Evolutionary conservation across 2,888 invertebrate genomes (phyloP), one percentile per base, ranked within the genome.

Genomic region (Troilus luridus): DNA sequence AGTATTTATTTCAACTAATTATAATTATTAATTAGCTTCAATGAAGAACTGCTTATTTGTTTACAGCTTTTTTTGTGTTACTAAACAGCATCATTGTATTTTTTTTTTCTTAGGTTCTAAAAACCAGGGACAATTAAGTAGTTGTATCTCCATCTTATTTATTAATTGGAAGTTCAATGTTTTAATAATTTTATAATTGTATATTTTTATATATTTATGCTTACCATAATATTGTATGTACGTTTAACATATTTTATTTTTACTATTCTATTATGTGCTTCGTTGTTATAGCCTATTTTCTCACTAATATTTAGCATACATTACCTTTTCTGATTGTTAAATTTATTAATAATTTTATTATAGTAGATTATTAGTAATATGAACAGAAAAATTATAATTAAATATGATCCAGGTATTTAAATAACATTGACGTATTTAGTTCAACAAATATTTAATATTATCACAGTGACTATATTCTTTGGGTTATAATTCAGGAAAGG

Each of bases 61-160:
- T 77, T 41, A 41, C 8, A 41, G 72, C 41, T 77, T 77, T 77
- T 41, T 77, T 0, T 77, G 72, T 77, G n/a, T 41, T 77, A 77
- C 72, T 77, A 77, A 77, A 77, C 41, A 41, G 72, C 41, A 41
- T 77, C 17, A 77, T 77, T 85, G 17, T 58, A n/a, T 58, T 12
- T 56, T 14, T 56, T 56, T 21, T 81, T 41, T 41, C 24, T 19
- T 27, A 77, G 41, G 85, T 56, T 85, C 54, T 58, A 85, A 85
- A 85, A 85, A 85, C 85, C 85, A 85, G 85, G 56, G 85, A 85
- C 56, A 85, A 56, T 85, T 56, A 14, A 77, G 17, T 77, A 41
- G 27, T 72, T 17, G 17, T 77, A 17, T 41, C 19, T 77, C 2
- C 27, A 10, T 17, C 19, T 77, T 77, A 41, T 41, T 41, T 17